Base-by-base conservation (phyloP, 1,140 invertebrate species). In the Nymphalis io region DNA sequence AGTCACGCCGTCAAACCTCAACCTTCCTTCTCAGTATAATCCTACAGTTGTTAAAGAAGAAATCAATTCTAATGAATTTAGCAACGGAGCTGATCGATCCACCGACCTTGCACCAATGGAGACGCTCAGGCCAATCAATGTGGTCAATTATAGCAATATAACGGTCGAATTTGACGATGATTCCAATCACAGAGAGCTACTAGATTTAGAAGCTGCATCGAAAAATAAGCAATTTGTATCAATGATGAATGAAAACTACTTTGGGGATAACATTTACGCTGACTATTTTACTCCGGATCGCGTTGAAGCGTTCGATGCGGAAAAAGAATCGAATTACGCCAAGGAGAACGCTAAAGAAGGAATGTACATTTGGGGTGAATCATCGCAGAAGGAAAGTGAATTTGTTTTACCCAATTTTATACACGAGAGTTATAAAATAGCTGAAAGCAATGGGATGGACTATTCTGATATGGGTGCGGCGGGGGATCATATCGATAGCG, bases 201-300 rank as follows among this genome's bases (percentile, higher is more conserved):
- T 89, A 21, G 86, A 89, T 33, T 73, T 89, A 13, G 85, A 90
- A 72, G 80, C 83, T 3, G 74, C 89, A 18, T 85, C 84, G 1
- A 92, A 91, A 76, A 91, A 78, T 63, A 90, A 92, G 39, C 84
- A 90, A 60, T 89, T 91, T 65, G 89, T 88, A 0, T 90, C 74
- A 39, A 87, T 92, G 85, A 92, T 92, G 78, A 89, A 87, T 68
- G 89, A 92, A 39, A 91, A 91, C 51, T 92, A 92, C 59, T 88
- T 91, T 64, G 88, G 89, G 1, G 89, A 92, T 70, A 92, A 92
- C 62, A 87, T 89, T 61, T 92, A 92, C 55, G 84, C 85, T 6
- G 86, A 89, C 60, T 91, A 92, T 48, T 91, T 90, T 53, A 90
- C 88, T 1, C 78, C 84, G 1, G 91, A 92, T 38, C 85, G 86